Base-by-base conservation (phyloP, 2,113 vertebrate genomes). In the Azemiops feae region DNA sequence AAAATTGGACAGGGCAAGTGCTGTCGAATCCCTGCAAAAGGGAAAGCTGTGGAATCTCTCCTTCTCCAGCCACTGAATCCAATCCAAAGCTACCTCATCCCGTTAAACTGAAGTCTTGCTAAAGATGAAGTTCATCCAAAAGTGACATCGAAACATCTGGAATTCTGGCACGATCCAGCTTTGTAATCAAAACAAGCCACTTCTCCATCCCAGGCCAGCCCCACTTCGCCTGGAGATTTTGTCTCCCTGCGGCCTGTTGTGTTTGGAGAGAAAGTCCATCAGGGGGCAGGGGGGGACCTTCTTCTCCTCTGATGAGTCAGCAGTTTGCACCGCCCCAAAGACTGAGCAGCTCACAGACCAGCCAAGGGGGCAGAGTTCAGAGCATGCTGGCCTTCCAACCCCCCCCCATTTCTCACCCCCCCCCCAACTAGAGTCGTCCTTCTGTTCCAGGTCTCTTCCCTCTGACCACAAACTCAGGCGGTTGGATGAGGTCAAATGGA, bases 61-160 rank as follows among this genome's bases (percentile, higher is more conserved):
- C 91, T 53, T 11, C 85, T 6, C 1, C 14, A n/a, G 25, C 92
- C 7, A 12, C 45, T 88, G 1, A 90, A 93, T 6, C 11, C 57
- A 12, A 5, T 50, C 53, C 74, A 92, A 92, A 8, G 91, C 91
- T 58, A 58, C 91, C 14, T 96, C 97, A 96, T 96, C 97, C 97
- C 95, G 85, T 93, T n/a, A 96, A 95, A 92, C 94, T 74, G 94
- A 94, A 91, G 94, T 96, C 97, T 92, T 96, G 92, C 93, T 95
- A 93, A 93, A 94, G 39, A 89, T 39, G 64, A 55, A 1, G 52
- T 34, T 93, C 91, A 57, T 89, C 93, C 92, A 86, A 94, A 94
- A 93, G 93, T 85, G 94, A 20, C 91, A n/a, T 92, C 88, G n/a
- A 64, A 96, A 92, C 93, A 94, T 92, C 69, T 87, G 92, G 94